Base-by-base conservation (phyloP, 1,140 invertebrate genomes). In the Drosophila saltans region DNA sequence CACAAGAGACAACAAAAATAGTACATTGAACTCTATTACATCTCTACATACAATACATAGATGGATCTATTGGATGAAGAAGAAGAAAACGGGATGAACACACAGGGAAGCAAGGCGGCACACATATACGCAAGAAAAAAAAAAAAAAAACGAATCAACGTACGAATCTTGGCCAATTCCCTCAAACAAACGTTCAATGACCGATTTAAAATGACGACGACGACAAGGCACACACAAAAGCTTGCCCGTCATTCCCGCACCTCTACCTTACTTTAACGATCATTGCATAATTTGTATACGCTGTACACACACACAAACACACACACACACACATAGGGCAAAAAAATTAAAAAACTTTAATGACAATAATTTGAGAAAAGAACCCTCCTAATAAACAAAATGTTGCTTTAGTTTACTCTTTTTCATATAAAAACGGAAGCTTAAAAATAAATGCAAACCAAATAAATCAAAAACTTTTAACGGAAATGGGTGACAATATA, bases 231-330 rank as follows among this genome's bases (percentile, higher is more conserved):
- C 9, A 9, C 36, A 45, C 9, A 9, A 24, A 52, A 52, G 45
- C 21, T 52, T 8, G 21, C 45, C 45, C n/a, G 45, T 52, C 45
- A 26, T 52, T 52, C 9, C 11, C 11, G 8, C 16, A 0, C 41
- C 11, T 43, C 45, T 24, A 52, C 63, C 75, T 33, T 10, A 11
- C n/a, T 30, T 1, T 16, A 39, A 24, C 8, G 58, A 58, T 68
- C 52, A 82, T 86, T 86, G 83, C 83, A 86, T 86, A 86, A 86
- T 78, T 78, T 71, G 28, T 62, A 66, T 64, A 48, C 33, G 1
- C 28, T 30, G 4, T 30, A 30, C 28, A 4, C 28, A 30, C 28
- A 4, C 28, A 30, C 16, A 16, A 16, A 30, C 28, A 4, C 28
- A 30, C 28, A 4, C 28, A 30, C 28, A 4, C 28, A 30, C 28